Evolutionary conservation across 23 tunicate genomes (phyloP), one percentile per base, ranked within the genome.

Genomic region (Trididemnum clinides): DNA sequence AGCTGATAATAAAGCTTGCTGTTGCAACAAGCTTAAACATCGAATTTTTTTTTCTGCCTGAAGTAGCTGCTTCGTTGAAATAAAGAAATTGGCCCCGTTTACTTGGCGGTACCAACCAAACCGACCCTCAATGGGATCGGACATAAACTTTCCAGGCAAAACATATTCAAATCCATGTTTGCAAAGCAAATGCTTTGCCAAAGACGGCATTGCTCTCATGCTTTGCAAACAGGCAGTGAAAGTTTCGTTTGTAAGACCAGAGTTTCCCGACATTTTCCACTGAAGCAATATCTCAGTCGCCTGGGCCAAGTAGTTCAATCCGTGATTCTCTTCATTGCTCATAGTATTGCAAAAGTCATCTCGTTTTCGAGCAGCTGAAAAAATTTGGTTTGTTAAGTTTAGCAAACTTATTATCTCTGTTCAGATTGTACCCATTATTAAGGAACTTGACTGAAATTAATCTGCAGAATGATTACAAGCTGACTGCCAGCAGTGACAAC

Each of bases 81-180:
- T 25, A n/a, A n/a, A 63, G n/a, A 63, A 63, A 22, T 63, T 63
- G 12, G 21, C 71, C 6, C 71, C 71, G 28, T 21, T 21, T 63
- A 63, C 71, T n/a, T 63, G 71, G 6, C 71, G 28, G 28, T 63
- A 63, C 71, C 71, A 63, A n/a, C 71, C n/a, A n/a, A n/a, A n/a
- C n/a, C n/a, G n/a, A n/a, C n/a, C n/a, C n/a, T n/a, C n/a, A n/a
- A n/a, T n/a, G n/a, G n/a, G n/a, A n/a, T n/a, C n/a, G n/a, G n/a
- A n/a, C n/a, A n/a, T n/a, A n/a, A n/a, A n/a, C n/a, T n/a, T 63
- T 63, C 71, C 22, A n/a, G 71, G 19, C 19, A 63, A 25, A 21
- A 63, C 23, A 63, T 63, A 63, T 10, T 7, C 12, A 63, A 63
- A 63, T 12, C 7, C 71, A 63, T 12, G 23, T n/a, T 25, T 63